phyloP scores from a whole-genome alignment of 2,797 vertebrate species.

The Acrocephalus scirpaceus region DNA sequence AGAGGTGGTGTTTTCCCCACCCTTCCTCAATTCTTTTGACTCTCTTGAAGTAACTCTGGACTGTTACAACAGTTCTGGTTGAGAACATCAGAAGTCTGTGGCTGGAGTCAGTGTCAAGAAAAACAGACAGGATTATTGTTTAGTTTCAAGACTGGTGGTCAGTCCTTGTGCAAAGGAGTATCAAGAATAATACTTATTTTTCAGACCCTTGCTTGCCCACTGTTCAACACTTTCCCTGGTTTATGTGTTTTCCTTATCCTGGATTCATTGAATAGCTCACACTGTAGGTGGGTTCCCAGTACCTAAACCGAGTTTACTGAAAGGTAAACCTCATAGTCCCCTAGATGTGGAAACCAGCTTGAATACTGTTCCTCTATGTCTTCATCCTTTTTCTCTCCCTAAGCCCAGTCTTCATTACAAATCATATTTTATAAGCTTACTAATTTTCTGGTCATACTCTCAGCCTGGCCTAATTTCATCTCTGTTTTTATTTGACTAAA shows the following conservation, averaged over 20 bases:
- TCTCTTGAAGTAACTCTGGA: background rate
- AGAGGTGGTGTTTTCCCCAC: background rate
- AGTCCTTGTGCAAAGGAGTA: background rate
- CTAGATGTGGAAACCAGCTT: background rate
- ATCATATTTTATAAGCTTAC: background rate
- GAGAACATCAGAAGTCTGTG: background rate
- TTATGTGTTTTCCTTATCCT: background rate
- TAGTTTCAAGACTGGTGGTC: background rate
- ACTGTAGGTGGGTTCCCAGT: background rate
- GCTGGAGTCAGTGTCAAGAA: background rate
- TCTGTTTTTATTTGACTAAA: background rate
- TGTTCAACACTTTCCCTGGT: background rate
- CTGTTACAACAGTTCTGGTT: accelerated
- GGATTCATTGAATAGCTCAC: background rate
- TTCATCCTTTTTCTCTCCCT: background rate
- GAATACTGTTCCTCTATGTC: background rate
- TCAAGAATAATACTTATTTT: background rate
- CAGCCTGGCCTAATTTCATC: background rate
- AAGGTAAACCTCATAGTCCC: background rate
- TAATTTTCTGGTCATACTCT: background rate
- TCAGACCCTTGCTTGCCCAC: background rate
- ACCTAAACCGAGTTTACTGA: background rate
- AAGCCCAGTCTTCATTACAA: background rate
- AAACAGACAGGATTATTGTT: background rate
- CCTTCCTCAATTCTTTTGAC: background rate